phyloP scores from a whole-genome alignment of 2,113 vertebrate species.

The Bubo bubo region DNA sequence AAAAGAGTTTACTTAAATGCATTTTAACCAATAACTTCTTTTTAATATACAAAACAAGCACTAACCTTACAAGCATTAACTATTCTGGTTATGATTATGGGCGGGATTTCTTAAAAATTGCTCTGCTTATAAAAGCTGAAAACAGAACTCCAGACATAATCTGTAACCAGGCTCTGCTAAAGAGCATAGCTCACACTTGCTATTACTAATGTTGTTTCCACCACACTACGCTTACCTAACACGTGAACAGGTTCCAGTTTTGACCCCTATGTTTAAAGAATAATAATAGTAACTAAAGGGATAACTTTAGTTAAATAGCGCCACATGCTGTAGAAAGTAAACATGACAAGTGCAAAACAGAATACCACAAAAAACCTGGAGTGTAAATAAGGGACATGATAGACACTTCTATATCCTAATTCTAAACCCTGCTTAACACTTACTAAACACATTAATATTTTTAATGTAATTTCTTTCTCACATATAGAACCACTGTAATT shows the following conservation, averaged over 20 bases:
- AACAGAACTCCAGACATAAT: neutral
- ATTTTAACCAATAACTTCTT: neutral
- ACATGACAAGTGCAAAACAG: neutral
- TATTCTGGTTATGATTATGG: rapidly evolving
- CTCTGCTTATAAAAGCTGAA: neutral
- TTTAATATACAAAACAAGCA: neutral
- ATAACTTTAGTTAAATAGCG: neutral
- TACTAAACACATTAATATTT: neutral
- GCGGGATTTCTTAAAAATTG: neutral
- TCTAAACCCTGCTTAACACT: neutral
- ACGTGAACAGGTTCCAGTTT: neutral
- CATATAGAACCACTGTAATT: neutral
- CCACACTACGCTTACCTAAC: neutral
- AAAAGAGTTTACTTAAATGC: neutral
- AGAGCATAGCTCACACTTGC: neutral
- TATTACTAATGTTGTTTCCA: neutral
- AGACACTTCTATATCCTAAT: neutral
- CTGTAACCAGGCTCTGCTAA: neutral
- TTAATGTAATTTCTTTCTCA: rapidly evolving
- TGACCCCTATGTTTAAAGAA: neutral
- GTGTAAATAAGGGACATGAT: no score
- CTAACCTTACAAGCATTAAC: rapidly evolving
- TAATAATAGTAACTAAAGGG: rapidly evolving
- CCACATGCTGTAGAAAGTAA: neutral
- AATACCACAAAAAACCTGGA: rapidly evolving